These are phyloP conservation scores for Callaeas wilsoni DNA, from an alignment of 2,113 vertebrate species.

Conservation along the genomic window DNA sequence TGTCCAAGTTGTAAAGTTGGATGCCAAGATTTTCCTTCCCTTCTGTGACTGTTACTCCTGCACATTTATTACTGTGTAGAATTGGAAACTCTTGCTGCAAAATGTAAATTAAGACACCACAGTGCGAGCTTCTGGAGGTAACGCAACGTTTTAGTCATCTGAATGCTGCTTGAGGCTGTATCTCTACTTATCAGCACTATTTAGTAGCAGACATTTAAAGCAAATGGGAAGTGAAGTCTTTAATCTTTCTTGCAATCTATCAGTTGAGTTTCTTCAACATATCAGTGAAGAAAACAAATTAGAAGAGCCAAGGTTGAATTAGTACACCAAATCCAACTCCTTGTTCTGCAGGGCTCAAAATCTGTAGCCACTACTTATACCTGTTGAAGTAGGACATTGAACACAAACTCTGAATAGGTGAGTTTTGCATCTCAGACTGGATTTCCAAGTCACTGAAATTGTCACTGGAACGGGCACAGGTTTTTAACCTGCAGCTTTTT, in stretches of 20 bases:
- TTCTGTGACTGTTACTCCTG: slow-evolving; percentile 18
- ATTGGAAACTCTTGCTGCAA: slow-evolving; percentile 5
- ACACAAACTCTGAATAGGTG: background rate
- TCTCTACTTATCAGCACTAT: background rate
- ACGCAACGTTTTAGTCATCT: background rate
- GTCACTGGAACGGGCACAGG: background rate
- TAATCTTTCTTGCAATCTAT: background rate
- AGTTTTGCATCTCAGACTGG: background rate
- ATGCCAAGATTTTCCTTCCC: background rate
- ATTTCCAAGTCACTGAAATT: background rate
- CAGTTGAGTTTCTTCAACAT: background rate
- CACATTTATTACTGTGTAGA: background rate
- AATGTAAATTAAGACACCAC: slow-evolving; percentile 43
- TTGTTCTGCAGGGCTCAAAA: background rate
- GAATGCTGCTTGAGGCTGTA: background rate
- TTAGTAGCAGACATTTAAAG: background rate
- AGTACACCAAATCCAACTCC: background rate
- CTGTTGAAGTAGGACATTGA: background rate
- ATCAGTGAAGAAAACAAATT: background rate
- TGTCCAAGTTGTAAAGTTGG: background rate
- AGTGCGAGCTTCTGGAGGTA: background rate
- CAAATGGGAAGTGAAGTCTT: background rate
- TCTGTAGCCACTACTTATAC: background rate
- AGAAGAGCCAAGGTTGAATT: background rate
- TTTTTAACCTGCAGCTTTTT: background rate